Conservation (phyloP, 2,888 invertebrate genomes). For the Agrotis exclamationis region DNA sequence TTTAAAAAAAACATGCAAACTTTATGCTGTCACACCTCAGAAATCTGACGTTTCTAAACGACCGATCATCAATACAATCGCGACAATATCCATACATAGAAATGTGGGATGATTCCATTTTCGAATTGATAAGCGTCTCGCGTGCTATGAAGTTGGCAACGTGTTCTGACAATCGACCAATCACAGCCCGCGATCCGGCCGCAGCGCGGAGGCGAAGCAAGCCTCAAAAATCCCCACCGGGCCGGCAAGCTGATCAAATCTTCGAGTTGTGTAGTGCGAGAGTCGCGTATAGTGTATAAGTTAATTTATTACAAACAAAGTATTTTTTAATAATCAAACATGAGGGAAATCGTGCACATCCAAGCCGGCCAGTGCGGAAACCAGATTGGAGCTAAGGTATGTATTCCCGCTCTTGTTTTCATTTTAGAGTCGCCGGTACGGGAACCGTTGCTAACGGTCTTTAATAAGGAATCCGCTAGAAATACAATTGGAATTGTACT, state of each 20-base stretch:
- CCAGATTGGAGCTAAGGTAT: conserved; percentile 94
- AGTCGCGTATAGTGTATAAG: conserved; percentile 86
- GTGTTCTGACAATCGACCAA: conserved; percentile 76
- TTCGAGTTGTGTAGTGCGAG: conserved; percentile 86
- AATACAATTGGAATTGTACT: conserved; percentile 47
- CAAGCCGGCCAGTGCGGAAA: conserved; percentile 97
- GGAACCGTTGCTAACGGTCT: conserved; percentile 58
- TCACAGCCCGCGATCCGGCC: conserved; percentile 72
- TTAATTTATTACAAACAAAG: conserved; percentile 82
- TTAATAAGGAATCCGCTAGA: conserved; percentile 46
- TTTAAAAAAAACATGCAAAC: conserved; percentile 14
- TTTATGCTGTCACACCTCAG: conserved; percentile 18
- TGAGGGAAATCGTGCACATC: conserved; percentile 96
- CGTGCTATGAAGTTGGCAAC: conserved; percentile 79
- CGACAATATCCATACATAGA: conserved; percentile 75
- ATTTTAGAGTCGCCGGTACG: conserved; percentile 20
- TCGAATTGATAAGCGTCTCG: conserved; percentile 72
- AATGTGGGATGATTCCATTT: conserved; percentile 77
- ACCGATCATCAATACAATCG: conserved; percentile 41
- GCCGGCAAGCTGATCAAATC: conserved; percentile 81
- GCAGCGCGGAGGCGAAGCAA: conserved; percentile 87
- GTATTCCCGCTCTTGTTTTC: conserved; percentile 52
- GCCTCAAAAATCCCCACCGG: conserved; percentile 88
- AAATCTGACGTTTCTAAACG: conserved; percentile 30
- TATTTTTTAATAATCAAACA: conserved; percentile 85